Evolutionary conservation across 1,140 invertebrate genomes (phyloP), one percentile per base, ranked within the genome.

Genomic region (Panulirus ornatus): DNA sequence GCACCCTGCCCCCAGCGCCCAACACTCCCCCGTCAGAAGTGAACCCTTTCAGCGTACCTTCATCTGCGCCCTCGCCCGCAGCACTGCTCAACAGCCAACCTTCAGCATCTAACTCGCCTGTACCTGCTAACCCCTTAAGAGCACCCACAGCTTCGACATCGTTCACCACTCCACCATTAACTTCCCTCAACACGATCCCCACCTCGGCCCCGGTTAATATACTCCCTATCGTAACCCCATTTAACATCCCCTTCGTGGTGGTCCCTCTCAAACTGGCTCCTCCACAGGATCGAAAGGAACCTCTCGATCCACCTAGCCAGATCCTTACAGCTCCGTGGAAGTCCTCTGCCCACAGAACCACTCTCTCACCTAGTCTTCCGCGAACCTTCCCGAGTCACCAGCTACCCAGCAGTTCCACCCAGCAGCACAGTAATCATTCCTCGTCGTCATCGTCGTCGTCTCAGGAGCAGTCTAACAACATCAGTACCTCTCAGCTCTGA

Each of bases 201-300:
- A 40, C 36, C 27, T 2, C 30, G 27, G 3, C 40, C 14, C 73
- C 36, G 19, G 16, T 19, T 19, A 78, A 78, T 47, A 47, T 44
- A 22, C 19, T 78, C n/a, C 82, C 82, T 8, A 2, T 76, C 19
- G 34, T 63, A 36, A 22, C n/a, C 11, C 51, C 71, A 16, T 27
- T 58, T 8, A 54, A 54, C 42, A 8, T 88, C 38, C 78, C 86
- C 66, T 66, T 88, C 9, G 40, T 88, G 36, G 86, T 88, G 54
- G 78, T 54, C n/a, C 78, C 76, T n/a, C 42, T 83, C 42, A 66
- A 30, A n/a, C 14, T 22, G 22, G 66, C 19, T 5, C 30, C 66
- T 16, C 44, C 42, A 9, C 11, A 19, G 27, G 30, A 36, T 14
- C n/a, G 63, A 8, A 14, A 22, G 11, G 16, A 71, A 16, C 63